A percentile compares a stretch with the other conserved stretches of the same genome.
phyloP scores from a whole-genome alignment of 35 echinoderm and acorn worm genomes.

The Holothuria glaberrima region DNA sequence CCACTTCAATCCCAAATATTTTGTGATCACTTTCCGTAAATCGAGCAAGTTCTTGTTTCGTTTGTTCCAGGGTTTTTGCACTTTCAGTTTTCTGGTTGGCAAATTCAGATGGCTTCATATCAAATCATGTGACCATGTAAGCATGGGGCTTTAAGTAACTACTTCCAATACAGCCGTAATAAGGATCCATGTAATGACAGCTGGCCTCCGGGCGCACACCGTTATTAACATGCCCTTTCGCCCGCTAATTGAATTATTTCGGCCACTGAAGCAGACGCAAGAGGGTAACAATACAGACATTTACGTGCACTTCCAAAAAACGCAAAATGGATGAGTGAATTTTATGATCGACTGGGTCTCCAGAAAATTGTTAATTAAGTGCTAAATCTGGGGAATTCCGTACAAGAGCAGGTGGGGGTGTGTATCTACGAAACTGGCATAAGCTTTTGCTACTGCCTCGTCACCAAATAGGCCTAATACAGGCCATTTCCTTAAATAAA shows the following conservation, averaged over 20 bases:
- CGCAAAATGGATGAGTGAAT: slow-evolving; percentile 22
- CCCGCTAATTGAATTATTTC: slow-evolving; percentile 50
- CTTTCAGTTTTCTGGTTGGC: no score
- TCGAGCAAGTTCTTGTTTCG: no score
- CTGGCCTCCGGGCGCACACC: slow-evolving; percentile 38
- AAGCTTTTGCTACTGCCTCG: no score
- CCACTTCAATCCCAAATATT: no score
- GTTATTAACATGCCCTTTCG: slow-evolving; percentile 51
- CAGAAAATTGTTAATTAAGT: slow-evolving; percentile 10
- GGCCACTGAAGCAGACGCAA: not conserved
- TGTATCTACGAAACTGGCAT: no score
- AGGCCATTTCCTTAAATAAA: no score
- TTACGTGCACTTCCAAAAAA: not conserved
- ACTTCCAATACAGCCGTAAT: slow-evolving; percentile 19
- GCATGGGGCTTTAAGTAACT: not conserved
- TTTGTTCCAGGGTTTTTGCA: no score
- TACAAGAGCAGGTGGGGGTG: slow-evolving; percentile 10
- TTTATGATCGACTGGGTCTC: slow-evolving; percentile 24
- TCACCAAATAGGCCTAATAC: no score
- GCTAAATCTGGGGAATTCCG: slow-evolving; percentile 4
- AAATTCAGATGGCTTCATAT: no score
- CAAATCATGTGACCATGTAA: not conserved
- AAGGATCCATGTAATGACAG: slow-evolving; percentile 38
- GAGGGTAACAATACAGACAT: not conserved
- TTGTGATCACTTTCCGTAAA: no score